Evolutionary conservation across 53 echinoderm and acorn worm genomes (phyloP).

Genomic region (Luidia sarsii): DNA sequence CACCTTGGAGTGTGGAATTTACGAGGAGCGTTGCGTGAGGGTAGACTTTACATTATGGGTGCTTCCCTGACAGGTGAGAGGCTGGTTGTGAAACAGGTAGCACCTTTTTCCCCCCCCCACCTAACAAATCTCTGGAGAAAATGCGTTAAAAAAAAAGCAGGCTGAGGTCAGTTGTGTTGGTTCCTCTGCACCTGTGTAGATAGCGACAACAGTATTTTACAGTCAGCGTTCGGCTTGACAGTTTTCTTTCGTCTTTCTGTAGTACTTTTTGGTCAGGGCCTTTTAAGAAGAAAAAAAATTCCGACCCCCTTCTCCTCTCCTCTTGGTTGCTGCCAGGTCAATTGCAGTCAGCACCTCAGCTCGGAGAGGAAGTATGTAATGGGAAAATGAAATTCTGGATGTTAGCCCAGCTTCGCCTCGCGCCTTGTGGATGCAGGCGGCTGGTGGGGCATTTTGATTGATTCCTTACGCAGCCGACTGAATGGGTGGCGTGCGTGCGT

Average conservation of each 20-base stretch:
- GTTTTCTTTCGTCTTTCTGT: slow-evolving; percentile 45
- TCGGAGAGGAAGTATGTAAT: not conserved
- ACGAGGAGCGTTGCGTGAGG: slow-evolving; percentile 57
- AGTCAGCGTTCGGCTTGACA: slow-evolving; percentile 24
- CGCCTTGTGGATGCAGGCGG: too few relatives aligned
- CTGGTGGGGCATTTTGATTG: too few relatives aligned
- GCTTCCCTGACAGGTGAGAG: too few relatives aligned
- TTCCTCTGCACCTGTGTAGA: slow-evolving; percentile 45
- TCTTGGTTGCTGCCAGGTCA: slow-evolving; percentile 27
- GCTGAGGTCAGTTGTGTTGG: slow-evolving; percentile 5
- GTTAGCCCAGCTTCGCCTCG: too few relatives aligned
- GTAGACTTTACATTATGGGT: slow-evolving; percentile 4
- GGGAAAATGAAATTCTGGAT: too few relatives aligned
- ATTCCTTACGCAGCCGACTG: too few relatives aligned
- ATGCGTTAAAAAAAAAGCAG: slow-evolving; percentile 1
- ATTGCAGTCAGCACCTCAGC: slow-evolving; percentile 43
- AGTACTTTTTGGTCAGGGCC: too few relatives aligned
- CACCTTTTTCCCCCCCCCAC: too few relatives aligned
- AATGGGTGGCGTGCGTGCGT: too few relatives aligned
- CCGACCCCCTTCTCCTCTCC: too few relatives aligned
- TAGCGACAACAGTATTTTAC: slow-evolving; percentile 49
- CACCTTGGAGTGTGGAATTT: slow-evolving; percentile 25
- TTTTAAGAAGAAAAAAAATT: too few relatives aligned
- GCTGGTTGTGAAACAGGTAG: too few relatives aligned
- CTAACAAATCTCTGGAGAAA: not conserved